These are phyloP conservation scores for Aurelia sp. DNA, from an alignment of 30 jellyfish, hydroid and myxozoan genomes.

Conservation along the genomic window DNA sequence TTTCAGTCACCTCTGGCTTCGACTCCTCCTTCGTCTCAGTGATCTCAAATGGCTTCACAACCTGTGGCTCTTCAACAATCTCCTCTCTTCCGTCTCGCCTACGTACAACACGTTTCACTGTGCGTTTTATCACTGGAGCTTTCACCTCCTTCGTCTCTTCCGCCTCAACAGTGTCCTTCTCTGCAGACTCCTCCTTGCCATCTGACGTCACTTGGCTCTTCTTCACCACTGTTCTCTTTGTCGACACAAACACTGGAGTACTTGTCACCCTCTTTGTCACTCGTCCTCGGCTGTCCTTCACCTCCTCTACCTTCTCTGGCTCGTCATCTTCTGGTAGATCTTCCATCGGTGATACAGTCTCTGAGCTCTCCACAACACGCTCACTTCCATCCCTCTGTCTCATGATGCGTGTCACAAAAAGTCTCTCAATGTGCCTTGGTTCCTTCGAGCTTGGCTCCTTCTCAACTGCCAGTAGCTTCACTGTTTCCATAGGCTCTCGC, in stretches of 20 bases:
- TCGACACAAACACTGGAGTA: constrained; percentile 69
- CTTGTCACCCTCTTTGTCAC: constrained; percentile 58
- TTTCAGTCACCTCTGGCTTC: constrained; percentile 63
- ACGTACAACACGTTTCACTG: constrained; percentile 52
- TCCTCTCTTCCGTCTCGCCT: constrained; percentile 72
- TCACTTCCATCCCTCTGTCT: constrained; percentile 84
- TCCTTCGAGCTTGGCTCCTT: constrained; percentile 9
- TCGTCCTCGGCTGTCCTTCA: constrained; percentile 63
- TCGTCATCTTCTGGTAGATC: constrained; percentile 68
- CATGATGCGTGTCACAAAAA: constrained; percentile 72
- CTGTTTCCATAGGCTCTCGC: constrained; percentile 1
- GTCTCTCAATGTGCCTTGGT: constrained; percentile 85
- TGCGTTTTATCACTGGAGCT: constrained; percentile 44
- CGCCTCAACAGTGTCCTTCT: constrained; percentile 69
- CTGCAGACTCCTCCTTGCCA: constrained; percentile 77
- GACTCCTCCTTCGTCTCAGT: constrained; percentile 62
- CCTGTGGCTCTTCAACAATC: constrained; percentile 68
- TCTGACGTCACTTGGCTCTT: constrained; percentile 75
- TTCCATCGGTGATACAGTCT: constrained; percentile 75
- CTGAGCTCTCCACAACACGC: constrained; percentile 80
- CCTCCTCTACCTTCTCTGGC: constrained; percentile 67
- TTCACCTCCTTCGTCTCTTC: constrained; percentile 61
- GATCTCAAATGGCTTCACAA: constrained; percentile 65
- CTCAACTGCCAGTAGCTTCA: not conserved
- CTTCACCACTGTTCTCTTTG: constrained; percentile 60